Evolutionary conservation across 2,888 invertebrate genomes (phyloP).

Genomic region (Allophyes oxyacanthae): DNA sequence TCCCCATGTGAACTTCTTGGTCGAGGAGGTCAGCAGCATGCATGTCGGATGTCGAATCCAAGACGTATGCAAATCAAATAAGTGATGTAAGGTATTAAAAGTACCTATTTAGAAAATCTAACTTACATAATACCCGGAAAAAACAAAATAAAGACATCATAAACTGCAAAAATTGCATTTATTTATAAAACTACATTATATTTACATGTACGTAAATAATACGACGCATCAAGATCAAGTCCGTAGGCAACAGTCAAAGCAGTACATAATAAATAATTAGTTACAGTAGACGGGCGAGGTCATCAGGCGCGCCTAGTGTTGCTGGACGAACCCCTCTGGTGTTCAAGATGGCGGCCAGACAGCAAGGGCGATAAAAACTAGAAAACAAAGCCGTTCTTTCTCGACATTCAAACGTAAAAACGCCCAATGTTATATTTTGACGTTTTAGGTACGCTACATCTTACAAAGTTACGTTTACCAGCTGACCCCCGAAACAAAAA

Average conservation of each 20-base stretch:
- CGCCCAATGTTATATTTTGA: slow-evolving; percentile 49
- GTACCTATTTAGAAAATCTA: no score
- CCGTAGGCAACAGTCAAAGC: slow-evolving; percentile 88
- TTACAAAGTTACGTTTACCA: slow-evolving; percentile 4
- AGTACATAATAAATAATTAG: slow-evolving; percentile 74
- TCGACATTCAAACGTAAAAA: slow-evolving; percentile 10
- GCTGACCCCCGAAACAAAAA: slow-evolving; percentile 32
- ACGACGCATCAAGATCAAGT: slow-evolving; percentile 87
- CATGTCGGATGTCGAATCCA: no score
- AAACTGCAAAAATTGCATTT: slow-evolving; percentile 82
- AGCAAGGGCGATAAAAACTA: slow-evolving; percentile 57
- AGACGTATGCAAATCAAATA: no score
- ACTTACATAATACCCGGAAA: background rate
- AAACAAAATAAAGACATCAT: slow-evolving; percentile 17
- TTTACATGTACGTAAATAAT: slow-evolving; percentile 84
- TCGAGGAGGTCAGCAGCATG: no score
- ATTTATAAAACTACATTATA: slow-evolving; percentile 79
- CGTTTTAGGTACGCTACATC: slow-evolving; percentile 23
- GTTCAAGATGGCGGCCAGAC: slow-evolving; percentile 58
- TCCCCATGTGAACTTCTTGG: no score
- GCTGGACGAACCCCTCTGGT: slow-evolving; percentile 61
- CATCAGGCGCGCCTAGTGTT: slow-evolving; percentile 62
- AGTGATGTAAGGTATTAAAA: no score
- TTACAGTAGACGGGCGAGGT: slow-evolving; percentile 70
- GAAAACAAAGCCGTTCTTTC: slow-evolving; percentile 12